A percentile compares a stretch with the other conserved stretches of the same genome.
These are phyloP conservation scores for Kryptolebias ocellatus DNA, from an alignment of 2,797 vertebrate genomes.

Conservation along the genomic window DNA sequence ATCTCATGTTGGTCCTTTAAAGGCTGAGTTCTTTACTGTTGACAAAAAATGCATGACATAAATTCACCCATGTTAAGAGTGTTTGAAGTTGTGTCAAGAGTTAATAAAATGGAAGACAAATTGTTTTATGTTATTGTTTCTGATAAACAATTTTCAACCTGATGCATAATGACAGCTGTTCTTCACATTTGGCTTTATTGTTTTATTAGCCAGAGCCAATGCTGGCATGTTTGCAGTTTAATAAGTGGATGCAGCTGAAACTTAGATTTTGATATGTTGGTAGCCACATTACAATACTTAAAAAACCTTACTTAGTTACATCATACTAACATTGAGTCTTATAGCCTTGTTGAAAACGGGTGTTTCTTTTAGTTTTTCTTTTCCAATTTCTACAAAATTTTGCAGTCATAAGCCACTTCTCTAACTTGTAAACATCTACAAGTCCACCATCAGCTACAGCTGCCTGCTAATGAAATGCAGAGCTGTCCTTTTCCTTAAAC, in stretches of 20 bases:
- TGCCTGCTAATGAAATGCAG: slow-evolving; percentile 20
- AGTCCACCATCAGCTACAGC: slow-evolving; percentile 18
- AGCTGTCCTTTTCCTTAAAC: slow-evolving; percentile 5
- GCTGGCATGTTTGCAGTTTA: neutral
- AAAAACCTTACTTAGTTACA: neutral
- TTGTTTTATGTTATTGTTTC: neutral
- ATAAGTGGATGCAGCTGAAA: neutral
- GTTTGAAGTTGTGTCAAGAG: neutral
- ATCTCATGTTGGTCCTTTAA: neutral
- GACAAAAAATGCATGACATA: neutral
- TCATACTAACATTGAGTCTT: neutral
- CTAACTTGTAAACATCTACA: slow-evolving; percentile 23
- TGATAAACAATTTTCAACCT: neutral
- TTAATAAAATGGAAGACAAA: neutral
- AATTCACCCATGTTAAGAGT: neutral
- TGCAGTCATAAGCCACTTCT: slow-evolving; percentile 11
- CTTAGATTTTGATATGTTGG: neutral
- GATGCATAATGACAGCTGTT: neutral
- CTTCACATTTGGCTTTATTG: neutral
- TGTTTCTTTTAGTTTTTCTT: slow-evolving; percentile 14
- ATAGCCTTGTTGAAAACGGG: slow-evolving; percentile 12
- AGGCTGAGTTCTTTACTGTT: neutral
- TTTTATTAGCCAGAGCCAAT: neutral
- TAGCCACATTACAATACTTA: neutral
- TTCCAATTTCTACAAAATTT: slow-evolving; percentile 15